Conservation (phyloP, 2,888 invertebrate genomes). For the Mimachlamys varia region DNA sequence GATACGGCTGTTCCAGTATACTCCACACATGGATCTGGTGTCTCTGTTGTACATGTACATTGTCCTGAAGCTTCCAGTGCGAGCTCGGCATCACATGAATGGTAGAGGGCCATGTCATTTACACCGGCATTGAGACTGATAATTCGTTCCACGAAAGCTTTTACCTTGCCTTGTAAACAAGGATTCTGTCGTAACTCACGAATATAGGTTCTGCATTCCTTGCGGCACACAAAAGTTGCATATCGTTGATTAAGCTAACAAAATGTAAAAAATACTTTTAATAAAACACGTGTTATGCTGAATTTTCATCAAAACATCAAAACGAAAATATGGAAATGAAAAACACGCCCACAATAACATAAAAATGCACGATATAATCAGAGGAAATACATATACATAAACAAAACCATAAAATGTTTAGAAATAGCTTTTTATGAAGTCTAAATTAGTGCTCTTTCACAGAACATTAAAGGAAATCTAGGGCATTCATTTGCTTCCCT, state of each 20-base stretch:
- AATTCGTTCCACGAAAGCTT: neutral
- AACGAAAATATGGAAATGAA: too few species aligned
- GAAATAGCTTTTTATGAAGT: too few species aligned
- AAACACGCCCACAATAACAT: too few species aligned
- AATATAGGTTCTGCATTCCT: neutral
- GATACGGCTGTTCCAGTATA: neutral
- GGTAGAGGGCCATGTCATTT: neutral
- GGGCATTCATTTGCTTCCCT: too few species aligned
- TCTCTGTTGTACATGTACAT: neutral
- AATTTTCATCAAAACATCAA: too few species aligned
- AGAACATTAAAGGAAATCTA: too few species aligned
- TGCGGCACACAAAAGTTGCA: neutral
- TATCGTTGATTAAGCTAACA: neutral
- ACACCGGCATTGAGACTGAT: neutral
- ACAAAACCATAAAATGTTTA: too few species aligned
- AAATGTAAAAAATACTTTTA: too few species aligned
- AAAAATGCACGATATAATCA: too few species aligned
- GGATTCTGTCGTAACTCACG: neutral
- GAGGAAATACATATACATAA: too few species aligned
- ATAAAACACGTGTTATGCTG: too few species aligned
- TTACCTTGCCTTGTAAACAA: neutral
- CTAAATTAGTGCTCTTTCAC: too few species aligned
- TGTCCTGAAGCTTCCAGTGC: neutral
- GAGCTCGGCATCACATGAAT: neutral
- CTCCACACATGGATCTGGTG: neutral